A percentile compares a stretch with the other conserved stretches of the same genome.
Evolutionary conservation across 2,797 vertebrate genomes (phyloP).

Genomic region (Coregonus sp.): DNA sequence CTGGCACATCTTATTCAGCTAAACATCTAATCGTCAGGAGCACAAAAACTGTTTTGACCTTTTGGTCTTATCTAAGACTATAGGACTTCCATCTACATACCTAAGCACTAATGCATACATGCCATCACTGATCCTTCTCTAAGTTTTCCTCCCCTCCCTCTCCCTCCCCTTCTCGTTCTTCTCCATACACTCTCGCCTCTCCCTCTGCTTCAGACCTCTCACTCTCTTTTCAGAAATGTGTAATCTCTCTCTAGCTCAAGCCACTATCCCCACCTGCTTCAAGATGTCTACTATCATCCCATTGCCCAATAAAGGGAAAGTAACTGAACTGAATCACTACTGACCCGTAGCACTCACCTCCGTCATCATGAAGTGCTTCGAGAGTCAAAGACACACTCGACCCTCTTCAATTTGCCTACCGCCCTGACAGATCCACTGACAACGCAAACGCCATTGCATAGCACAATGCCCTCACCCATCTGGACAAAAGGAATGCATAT

Average conservation of each 20-base stretch:
- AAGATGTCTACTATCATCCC: too few relatives aligned
- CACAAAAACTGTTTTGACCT: too few relatives aligned
- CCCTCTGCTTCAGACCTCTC: neutral
- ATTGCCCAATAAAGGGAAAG: too few relatives aligned
- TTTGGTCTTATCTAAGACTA: too few relatives aligned
- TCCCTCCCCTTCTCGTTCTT: neutral
- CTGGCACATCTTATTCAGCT: too few relatives aligned
- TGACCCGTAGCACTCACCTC: constrained; percentile 13
- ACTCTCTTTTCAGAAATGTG: neutral
- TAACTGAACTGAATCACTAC: too few relatives aligned
- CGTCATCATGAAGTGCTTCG: constrained; percentile 43
- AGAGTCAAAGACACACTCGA: constrained; percentile 12
- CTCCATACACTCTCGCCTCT: neutral
- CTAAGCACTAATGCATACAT: neutral
- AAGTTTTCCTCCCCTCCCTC: neutral
- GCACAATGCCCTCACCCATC: too few relatives aligned
- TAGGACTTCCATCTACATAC: neutral
- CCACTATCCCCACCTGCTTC: constrained; percentile 41
- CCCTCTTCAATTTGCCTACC: too few relatives aligned
- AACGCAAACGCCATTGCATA: too few relatives aligned
- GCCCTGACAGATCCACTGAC: too few relatives aligned
- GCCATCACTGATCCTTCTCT: neutral
- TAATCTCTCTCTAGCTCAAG: neutral
- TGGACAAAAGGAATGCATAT: too few relatives aligned
- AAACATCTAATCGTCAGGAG: too few relatives aligned